Base-by-base conservation (phyloP, 2,888 invertebrate species). In the Spatulosminthurus flaviceps region DNA sequence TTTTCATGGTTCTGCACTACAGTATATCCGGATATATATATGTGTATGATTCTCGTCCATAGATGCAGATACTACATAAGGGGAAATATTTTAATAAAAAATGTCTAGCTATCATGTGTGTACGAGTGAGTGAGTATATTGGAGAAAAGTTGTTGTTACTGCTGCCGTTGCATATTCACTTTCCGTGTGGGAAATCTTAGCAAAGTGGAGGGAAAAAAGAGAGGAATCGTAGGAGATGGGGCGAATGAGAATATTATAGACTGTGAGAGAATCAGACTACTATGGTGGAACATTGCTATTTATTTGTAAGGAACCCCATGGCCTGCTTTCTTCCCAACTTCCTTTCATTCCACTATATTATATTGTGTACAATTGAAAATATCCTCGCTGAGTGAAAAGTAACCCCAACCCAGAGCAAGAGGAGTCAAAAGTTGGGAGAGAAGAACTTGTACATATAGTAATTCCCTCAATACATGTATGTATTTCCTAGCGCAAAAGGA, bases 231-330 rank as follows among this genome's bases (percentile, higher is more conserved):
- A 16, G 51, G 51, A 51, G 5, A 19, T n/a, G 51, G 51, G 51
- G n/a, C 51, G 51, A 51, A 51, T 51, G 51, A 51, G 51, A 51
- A 51, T 51, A 51, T 51, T 51, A 16, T 51, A 16, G 16, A 51
- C 51, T 51, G 51, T 2, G 51, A 51, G 51, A 51, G 16, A n/a
- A n/a, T n/a, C 19, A 51, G 51, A 51, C 16, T n/a, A n/a, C n/a
- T 51, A 13, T 51, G 51, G 51, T 51, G 51, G n/a, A 51, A 19
- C 51, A n/a, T 51, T 51, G 5, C 51, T 51, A 51, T 51, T 51
- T 51, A 51, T 51, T 51, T 51, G 51, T 51, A 51, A 51, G 51
- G 51, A 51, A 51, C 51, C 51, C 51, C 51, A 51, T 51, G 51
- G 51, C 16, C n/a, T 51, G 51, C 7, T 51, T 51, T 51, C 51